A percentile compares a stretch with the other conserved stretches of the same genome.
Conservation (phyloP, 1,140 invertebrate species). For the Apis laboriosa region DNA sequence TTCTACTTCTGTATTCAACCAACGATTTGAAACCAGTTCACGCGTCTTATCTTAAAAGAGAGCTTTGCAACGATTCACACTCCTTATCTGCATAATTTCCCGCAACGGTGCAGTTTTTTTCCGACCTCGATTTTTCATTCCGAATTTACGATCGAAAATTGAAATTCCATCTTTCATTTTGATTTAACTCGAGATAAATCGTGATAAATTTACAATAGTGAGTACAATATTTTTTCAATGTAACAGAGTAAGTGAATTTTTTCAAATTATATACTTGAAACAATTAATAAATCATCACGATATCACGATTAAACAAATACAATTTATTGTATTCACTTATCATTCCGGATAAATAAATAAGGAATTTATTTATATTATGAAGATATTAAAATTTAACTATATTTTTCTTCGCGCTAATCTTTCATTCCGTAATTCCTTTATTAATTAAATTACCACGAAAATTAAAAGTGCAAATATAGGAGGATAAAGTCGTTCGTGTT, state of each 20-base stretch:
- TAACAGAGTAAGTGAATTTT: no score
- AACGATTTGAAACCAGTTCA: conserved; percentile 28
- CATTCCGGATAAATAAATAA: no score
- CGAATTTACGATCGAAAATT: not conserved
- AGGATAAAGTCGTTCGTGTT: not conserved
- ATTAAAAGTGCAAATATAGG: not conserved
- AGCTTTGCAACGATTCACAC: not conserved
- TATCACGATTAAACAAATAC: no score
- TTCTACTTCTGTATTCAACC: conserved; percentile 17
- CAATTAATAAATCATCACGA: no score
- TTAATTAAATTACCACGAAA: not conserved
- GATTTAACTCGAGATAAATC: no score
- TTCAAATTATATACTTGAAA: no score
- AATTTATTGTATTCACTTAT: no score
- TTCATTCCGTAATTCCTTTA: not conserved
- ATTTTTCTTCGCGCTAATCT: not conserved
- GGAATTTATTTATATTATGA: no score
- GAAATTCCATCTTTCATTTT: not conserved
- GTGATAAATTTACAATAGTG: no score
- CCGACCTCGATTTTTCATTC: not conserved
- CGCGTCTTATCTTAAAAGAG: not conserved
- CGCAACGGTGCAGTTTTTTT: not conserved
- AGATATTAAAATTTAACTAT: no score
- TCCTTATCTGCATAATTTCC: conserved; percentile 40
- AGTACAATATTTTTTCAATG: no score